phyloP scores from a whole-genome alignment of 2,888 invertebrate species.

The Tyria jacobaeae region DNA sequence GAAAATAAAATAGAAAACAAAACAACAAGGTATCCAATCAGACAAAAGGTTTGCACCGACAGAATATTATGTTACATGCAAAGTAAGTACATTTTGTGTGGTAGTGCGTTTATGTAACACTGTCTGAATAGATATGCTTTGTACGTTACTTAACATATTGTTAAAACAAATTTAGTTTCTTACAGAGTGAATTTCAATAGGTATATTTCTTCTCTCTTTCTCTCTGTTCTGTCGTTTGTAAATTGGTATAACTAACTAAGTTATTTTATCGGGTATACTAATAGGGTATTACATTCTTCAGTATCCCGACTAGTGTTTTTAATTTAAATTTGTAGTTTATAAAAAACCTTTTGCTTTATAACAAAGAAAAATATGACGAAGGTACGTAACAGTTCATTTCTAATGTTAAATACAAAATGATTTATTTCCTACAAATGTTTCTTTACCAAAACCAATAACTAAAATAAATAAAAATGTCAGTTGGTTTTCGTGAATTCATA shows the following conservation, averaged over 20 bases:
- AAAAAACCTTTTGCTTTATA: too few relatives aligned
- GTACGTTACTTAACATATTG: not conserved
- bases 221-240: not conserved
- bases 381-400: too few relatives aligned
- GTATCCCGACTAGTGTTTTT: not conserved
- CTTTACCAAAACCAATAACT: too few relatives aligned
- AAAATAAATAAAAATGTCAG: too few relatives aligned
- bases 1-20: constrained; percentile 46
- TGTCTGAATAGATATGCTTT: not conserved
- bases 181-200: not conserved
- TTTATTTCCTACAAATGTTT: too few relatives aligned
- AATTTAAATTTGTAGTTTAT: not conserved
- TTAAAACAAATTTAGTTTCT: not conserved
- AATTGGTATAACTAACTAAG: too few relatives aligned
- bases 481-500: too few relatives aligned
- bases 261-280: not conserved
- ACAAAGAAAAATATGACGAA: too few relatives aligned
- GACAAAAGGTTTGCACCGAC: constrained; percentile 52
- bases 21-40: constrained; percentile 59
- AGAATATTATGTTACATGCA: constrained; percentile 54
- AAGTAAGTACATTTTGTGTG: constrained; percentile 22
- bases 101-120: constrained; percentile 3
- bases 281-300: not conserved
- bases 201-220: not conserved
- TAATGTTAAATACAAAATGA: too few relatives aligned